Evolutionary conservation across 1,140 invertebrate genomes (phyloP).

Genomic region (Drosophila sproati): DNA sequence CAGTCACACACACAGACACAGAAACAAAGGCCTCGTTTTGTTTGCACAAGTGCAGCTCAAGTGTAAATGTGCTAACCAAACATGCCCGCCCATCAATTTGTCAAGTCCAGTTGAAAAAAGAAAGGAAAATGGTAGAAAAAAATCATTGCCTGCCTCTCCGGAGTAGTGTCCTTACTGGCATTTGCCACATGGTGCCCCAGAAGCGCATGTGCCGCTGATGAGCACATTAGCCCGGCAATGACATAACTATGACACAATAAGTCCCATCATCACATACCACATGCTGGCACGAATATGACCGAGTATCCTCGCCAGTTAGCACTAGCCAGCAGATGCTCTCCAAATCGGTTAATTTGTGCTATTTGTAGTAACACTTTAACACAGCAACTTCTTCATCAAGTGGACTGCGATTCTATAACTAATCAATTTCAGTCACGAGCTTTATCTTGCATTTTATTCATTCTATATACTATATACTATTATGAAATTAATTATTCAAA

Average conservation of each 20-base stretch:
- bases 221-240: conserved; percentile 14
- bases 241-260: conserved; percentile 21
- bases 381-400: no score
- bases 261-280: conserved; percentile 4
- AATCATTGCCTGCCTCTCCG: conserved; percentile 3
- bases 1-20: conserved; percentile 1
- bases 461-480: no score
- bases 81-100: conserved; percentile 36
- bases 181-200: neutral
- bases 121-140: conserved; percentile 1
- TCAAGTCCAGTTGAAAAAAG: conserved; percentile 12
- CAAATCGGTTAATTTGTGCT: neutral
- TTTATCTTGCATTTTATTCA: no score
- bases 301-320: neutral
- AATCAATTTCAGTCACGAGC: no score
- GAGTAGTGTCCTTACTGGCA: neutral
- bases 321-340: neutral
- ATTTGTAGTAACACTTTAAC: neutral
- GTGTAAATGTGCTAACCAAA: conserved; percentile 40
- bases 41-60: conserved; percentile 35
- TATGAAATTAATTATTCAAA: no score
- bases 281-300: neutral
- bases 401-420: no score
- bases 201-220: conserved; percentile 14
- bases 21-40: neutral